phyloP scores from a whole-genome alignment of 1,140 invertebrate genomes.

The Drosophila guanche region DNA sequence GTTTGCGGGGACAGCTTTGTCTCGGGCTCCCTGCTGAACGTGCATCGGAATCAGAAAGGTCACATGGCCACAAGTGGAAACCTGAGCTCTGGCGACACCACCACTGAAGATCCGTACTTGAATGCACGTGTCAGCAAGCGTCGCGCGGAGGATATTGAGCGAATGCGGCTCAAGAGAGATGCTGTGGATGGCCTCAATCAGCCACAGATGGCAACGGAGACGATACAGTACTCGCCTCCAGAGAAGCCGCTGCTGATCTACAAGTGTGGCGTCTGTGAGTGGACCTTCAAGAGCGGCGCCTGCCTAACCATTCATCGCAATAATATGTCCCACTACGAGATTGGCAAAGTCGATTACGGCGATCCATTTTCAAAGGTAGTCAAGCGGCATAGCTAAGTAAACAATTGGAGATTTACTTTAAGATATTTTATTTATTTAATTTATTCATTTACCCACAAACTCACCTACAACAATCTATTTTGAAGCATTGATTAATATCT shows the following conservation, averaged over 20 bases:
- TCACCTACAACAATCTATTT: neutral
- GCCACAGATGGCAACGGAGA: constrained; percentile 4
- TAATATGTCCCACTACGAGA: constrained; percentile 60
- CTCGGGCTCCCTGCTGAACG: constrained; percentile 64
- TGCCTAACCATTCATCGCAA: constrained; percentile 69
- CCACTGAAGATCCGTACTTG: constrained; percentile 44
- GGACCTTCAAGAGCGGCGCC: constrained; percentile 68
- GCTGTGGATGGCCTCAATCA: neutral
- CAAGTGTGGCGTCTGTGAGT: constrained; percentile 69
- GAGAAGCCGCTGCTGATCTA: constrained; percentile 66
- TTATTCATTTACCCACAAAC: neutral
- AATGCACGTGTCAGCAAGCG: constrained; percentile 53
- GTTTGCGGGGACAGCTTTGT: constrained; percentile 69
- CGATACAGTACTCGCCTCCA: neutral
- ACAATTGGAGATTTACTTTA: too few species aligned
- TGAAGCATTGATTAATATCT: constrained; percentile 6
- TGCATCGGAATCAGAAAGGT: constrained; percentile 59
- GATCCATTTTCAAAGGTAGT: constrained; percentile 48
- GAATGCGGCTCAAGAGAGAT: constrained; percentile 44
- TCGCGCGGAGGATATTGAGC: constrained; percentile 55
- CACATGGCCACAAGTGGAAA: constrained; percentile 22
- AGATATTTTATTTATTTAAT: too few species aligned
- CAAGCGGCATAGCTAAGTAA: neutral
- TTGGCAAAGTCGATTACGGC: constrained; percentile 38
- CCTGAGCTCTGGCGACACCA: neutral